These are phyloP conservation scores for Eueides isabella DNA, from an alignment of 1,140 invertebrate genomes.

Conservation along the genomic window DNA sequence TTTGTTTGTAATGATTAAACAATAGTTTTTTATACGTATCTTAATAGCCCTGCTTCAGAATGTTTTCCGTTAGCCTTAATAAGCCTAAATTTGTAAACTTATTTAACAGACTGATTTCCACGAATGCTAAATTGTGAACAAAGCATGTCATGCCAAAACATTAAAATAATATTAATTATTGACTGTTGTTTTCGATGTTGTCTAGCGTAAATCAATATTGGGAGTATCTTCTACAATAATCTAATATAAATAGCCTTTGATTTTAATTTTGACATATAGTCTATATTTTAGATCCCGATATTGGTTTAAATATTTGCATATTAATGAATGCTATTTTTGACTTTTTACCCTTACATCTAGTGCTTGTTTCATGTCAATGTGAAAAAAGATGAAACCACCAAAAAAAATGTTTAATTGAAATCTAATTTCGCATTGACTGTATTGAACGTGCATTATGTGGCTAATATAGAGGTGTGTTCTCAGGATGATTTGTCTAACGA, in stretches of 20 bases:
- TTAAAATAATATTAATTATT: slow-evolving; percentile 30
- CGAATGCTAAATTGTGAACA: slow-evolving; percentile 39
- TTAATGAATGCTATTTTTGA: slow-evolving; percentile 33
- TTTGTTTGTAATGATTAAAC: not conserved
- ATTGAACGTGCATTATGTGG: slow-evolving; percentile 39
- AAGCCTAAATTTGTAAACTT: slow-evolving; percentile 46
- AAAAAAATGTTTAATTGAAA: slow-evolving; percentile 15
- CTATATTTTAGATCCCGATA: slow-evolving; percentile 8
- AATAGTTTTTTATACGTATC: not conserved
- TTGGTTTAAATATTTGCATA: slow-evolving; percentile 20
- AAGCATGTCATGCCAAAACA: slow-evolving; percentile 53
- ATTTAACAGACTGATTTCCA: slow-evolving; percentile 35
- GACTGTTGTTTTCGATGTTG: slow-evolving; percentile 44
- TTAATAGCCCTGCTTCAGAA: slow-evolving; percentile 8
- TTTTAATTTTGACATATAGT: not conserved
- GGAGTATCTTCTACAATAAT: not conserved
- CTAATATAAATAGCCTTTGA: not conserved
- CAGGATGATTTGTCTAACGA: slow-evolving; percentile 87
- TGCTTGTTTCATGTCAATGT: slow-evolving; percentile 29
- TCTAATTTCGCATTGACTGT: slow-evolving; percentile 43
- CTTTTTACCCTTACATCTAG: slow-evolving; percentile 32
- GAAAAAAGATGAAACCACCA: not conserved
- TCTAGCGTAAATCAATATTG: slow-evolving; percentile 15
- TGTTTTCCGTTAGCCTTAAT: slow-evolving; percentile 42
- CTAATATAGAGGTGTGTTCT: slow-evolving; percentile 77